Evolutionary conservation across 2,888 invertebrate genomes (phyloP), one percentile per base, ranked within the genome.

Genomic region (Stomorhina lunata): DNA sequence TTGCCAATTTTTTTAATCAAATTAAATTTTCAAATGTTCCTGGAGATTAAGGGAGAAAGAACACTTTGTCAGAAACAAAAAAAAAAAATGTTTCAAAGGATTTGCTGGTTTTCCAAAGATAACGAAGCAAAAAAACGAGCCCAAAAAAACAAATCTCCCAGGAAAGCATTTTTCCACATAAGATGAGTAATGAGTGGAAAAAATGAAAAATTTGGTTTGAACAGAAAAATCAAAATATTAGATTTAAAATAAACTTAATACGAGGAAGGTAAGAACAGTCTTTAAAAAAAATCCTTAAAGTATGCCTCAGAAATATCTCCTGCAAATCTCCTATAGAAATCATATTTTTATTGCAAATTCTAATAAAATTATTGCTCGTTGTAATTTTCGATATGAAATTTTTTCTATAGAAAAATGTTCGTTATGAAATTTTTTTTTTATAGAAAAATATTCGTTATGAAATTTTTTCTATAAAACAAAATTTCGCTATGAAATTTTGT

Each of bases 1-100:
- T 63, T 81, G 81, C 63, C 77, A 81, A 77, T 73, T 81, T 81
- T 66, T 73, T 78, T 68, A 73, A 81, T 78, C 77, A 81, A 81
- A 81, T 81, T 81, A 48, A 78, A 73, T 73, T 78, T 78, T 57
- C 55, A 63, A 80, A 76, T 73, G 68, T 57, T 50, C 61, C 63
- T 10, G 50, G 65, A 68, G 71, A 66, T 79, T 22, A 50, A 53
- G 66, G 29, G 43, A 55, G 68, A 48, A 37, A 32, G 9, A 37
- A 50, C 4, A 53, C 10, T 22, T n/a, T 22, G 45, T 15, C 10
- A 45, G 5, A 45, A n/a, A 45, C 4, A 20, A 45, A 5, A 55
- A 15, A 34, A 12, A 15, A 66, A 55, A 73, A 27, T 37, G 12
- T 48, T 17, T 17, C 22, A 27, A 20, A 29, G 37, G 10, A 45